Percentiles rank a stretch among this genome's conserved stretches.
Evolutionary conservation across 2,888 invertebrate genomes (phyloP).

Genomic region (Spilosoma lubricipeda): DNA sequence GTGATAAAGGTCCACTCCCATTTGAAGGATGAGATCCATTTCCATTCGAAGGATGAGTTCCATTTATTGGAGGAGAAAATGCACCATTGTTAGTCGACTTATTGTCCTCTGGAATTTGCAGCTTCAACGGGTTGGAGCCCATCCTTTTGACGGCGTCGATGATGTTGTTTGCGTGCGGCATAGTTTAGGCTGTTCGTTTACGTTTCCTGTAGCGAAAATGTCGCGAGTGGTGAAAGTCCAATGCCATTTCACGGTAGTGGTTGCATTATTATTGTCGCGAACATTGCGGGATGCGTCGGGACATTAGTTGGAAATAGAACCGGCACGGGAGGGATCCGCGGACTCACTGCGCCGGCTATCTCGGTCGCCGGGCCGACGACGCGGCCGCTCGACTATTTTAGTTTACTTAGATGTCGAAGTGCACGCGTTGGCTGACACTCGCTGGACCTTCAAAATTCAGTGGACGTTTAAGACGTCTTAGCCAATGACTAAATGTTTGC

Average conservation of each 20-base stretch:
- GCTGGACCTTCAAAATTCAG: constrained; percentile 75
- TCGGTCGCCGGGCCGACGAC: constrained; percentile 83
- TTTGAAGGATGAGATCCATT: constrained; percentile 65
- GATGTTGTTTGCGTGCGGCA: constrained; percentile 72
- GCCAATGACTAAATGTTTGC: constrained; percentile 57
- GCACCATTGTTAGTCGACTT: constrained; percentile 55
- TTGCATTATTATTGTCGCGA: constrained; percentile 78
- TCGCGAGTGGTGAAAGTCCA: constrained; percentile 77
- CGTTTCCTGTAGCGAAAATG: constrained; percentile 82
- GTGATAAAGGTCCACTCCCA: constrained; percentile 75
- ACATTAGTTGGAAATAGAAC: constrained; percentile 84
- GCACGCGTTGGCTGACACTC: constrained; percentile 74
- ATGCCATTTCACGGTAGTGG: constrained; percentile 80
- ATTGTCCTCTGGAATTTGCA: constrained; percentile 74
- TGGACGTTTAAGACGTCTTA: constrained; percentile 44
- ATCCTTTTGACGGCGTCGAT: constrained; percentile 56
- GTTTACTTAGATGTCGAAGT: constrained; percentile 85
- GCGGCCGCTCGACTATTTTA: constrained; percentile 81
- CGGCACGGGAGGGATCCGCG: constrained; percentile 83
- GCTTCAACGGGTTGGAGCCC: constrained; percentile 61
- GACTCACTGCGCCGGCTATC: constrained; percentile 82
- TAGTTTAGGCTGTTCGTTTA: constrained; percentile 68
- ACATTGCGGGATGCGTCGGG: constrained; percentile 76
- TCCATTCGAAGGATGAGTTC: constrained; percentile 63
- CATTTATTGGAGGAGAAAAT: constrained; percentile 57